These are phyloP conservation scores for Danionella cerebrum DNA, from an alignment of 2,113 vertebrate genomes.

Conservation along the genomic window DNA sequence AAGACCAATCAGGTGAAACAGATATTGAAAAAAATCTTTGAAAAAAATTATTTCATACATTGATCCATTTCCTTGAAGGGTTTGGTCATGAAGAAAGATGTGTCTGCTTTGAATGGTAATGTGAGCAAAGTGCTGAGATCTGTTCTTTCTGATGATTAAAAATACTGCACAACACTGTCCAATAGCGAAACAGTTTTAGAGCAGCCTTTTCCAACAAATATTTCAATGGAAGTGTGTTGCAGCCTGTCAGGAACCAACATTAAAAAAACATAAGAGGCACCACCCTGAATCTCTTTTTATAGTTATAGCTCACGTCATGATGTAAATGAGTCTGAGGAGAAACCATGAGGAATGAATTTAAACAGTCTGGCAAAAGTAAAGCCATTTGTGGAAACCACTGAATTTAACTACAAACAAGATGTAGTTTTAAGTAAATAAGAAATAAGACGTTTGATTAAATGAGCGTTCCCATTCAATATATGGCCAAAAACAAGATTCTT, in stretches of 20 bases:
- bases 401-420: neutral
- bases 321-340: neutral
- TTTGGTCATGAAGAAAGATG: neutral
- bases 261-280: neutral
- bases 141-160: neutral
- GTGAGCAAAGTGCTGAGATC: neutral
- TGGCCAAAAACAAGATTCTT: no score
- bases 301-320: neutral
- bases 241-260: neutral
- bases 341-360: neutral
- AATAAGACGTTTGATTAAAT: no score
- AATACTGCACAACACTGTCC: neutral
- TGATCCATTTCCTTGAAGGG: neutral
- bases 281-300: neutral
- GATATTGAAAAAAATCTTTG: neutral
- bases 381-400: no score
- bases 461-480: no score
- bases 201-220: neutral
- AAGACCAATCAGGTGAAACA: neutral
- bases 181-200: no score
- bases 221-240: neutral
- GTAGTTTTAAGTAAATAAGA: no score
- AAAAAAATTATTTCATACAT: neutral
- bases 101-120: neutral
- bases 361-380: neutral